Evolutionary conservation across 2,888 invertebrate species (phyloP), one percentile per base, ranked within the genome.

Genomic region (Drosophila mercatorum): DNA sequence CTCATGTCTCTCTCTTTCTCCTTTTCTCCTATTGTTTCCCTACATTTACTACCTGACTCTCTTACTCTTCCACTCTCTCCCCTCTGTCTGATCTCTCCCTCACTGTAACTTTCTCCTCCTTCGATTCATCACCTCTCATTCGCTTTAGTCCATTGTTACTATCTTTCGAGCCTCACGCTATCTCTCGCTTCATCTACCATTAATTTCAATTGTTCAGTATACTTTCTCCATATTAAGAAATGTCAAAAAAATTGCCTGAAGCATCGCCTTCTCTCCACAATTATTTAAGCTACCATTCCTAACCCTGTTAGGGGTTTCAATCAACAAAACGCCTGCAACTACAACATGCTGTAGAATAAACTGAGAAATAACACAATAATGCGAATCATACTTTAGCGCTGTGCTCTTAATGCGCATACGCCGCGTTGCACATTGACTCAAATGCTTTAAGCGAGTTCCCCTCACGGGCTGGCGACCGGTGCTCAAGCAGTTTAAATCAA

Each of bases 401-500:
- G 44, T n/a, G 60, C 22, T 43, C 56, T 47, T 44, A 68, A 68
- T 78, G 34, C 44, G 68, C 49, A 68, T 65, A 72, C 73, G 76
- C 58, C 56, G 44, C 31, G 62, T 59, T 68, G 47, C 26, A 68
- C 78, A 59, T 62, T 64, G 55, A 61, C 56, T 65, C 49, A 68
- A 72, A 59, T 41, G 56, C 49, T 49, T 43, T 57, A 53, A 38
- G 34, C 31, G 36, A 74, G 67, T 52, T 57, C 47, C 68, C 36
- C 43, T 57, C 57, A 8, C 46, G 11, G 34, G 17, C 31, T 17
- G 46, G 46, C 26, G n/a, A 6, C n/a, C 22, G n/a, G 38, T 44
- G n/a, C 47, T 26, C 41, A 44, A 41, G 57, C 68, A 47, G 66
- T 68, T 68, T 68, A 83, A 82, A 68, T 78, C 72, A 81, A 74